Evolutionary conservation across 35 echinoderm and acorn worm species (phyloP).

Genomic region (Stichopus chloronotus): DNA sequence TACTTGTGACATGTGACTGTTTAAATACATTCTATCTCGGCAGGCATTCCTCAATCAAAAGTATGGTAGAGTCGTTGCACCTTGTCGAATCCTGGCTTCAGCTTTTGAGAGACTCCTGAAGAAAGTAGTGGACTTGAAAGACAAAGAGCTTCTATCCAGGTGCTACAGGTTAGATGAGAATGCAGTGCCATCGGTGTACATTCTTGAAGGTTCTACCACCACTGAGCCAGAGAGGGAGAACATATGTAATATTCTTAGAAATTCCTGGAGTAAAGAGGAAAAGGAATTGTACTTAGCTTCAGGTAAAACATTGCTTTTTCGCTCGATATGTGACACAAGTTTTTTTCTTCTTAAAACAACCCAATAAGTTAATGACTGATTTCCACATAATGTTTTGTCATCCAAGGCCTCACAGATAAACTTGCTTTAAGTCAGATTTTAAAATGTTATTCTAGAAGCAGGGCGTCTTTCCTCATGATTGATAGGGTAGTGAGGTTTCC

Average conservation of each 20-base stretch:
- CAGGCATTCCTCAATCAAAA: conserved; percentile 95
- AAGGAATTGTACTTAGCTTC: conserved; percentile 94
- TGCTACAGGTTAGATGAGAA: conserved; percentile 89
- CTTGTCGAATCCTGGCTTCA: conserved; percentile 76
- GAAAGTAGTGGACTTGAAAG: conserved; percentile 66
- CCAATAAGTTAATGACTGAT: no score
- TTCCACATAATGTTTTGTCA: no score
- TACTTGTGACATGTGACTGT: no score
- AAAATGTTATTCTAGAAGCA: no score
- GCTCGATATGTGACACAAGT: background rate
- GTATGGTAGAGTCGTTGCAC: conserved; percentile 73
- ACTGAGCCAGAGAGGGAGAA: conserved; percentile 60
- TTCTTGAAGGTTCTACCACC: conserved; percentile 54
- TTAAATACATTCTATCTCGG: conserved; percentile 4
- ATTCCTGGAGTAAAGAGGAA: conserved; percentile 87
- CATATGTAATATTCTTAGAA: conserved; percentile 81
- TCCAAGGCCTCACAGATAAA: no score
- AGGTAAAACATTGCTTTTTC: conserved; percentile 44
- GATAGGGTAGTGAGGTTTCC: no score
- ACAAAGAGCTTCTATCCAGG: conserved; percentile 71
- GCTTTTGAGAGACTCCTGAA: conserved; percentile 91
- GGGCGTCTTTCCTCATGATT: no score
- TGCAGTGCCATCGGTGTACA: conserved; percentile 78
- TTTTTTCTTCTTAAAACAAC: background rate
- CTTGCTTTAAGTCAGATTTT: no score